Conservation (phyloP, 64 coral and sea anemone genomes). For the Montipora foliosa region DNA sequence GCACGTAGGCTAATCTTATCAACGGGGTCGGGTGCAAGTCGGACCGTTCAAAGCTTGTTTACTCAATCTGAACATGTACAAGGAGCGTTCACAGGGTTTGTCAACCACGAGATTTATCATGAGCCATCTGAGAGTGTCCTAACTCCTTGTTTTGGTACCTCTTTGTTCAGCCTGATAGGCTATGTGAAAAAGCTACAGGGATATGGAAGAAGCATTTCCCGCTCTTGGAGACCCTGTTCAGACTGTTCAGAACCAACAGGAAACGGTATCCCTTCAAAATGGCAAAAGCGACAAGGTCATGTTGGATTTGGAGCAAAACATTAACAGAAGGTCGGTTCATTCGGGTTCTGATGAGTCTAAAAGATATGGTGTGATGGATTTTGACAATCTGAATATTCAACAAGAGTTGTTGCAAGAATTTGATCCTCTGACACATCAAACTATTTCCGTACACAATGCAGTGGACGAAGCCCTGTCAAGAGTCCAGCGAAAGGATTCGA, state of each 20-base stretch:
- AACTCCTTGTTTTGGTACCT: not conserved
- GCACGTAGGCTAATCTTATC: no score
- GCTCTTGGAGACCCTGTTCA: not conserved
- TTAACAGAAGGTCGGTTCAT: constrained; percentile 35
- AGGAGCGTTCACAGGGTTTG: not conserved
- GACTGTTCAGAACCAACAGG: not conserved
- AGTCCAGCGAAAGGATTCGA: not conserved
- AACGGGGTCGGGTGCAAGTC: not conserved
- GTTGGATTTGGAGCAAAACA: constrained; percentile 28
- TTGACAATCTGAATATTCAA: constrained; percentile 26
- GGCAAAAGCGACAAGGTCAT: not conserved
- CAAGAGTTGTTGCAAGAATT: constrained; percentile 72
- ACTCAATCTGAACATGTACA: not conserved
- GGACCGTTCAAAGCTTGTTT: not conserved
- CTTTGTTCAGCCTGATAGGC: not conserved
- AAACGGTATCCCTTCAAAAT: not conserved
- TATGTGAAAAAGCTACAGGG: not conserved
- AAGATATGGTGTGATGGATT: constrained; percentile 74
- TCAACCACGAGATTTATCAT: not conserved
- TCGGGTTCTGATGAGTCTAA: constrained; percentile 37
- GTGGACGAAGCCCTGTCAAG: not conserved
- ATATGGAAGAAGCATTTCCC: constrained; percentile 32
- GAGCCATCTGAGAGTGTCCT: not conserved
- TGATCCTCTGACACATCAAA: constrained; percentile 57
- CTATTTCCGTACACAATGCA: not conserved